These are phyloP conservation scores for Hylyphantes graminicola DNA, from an alignment of 1,140 invertebrate genomes.

Conservation along the genomic window DNA sequence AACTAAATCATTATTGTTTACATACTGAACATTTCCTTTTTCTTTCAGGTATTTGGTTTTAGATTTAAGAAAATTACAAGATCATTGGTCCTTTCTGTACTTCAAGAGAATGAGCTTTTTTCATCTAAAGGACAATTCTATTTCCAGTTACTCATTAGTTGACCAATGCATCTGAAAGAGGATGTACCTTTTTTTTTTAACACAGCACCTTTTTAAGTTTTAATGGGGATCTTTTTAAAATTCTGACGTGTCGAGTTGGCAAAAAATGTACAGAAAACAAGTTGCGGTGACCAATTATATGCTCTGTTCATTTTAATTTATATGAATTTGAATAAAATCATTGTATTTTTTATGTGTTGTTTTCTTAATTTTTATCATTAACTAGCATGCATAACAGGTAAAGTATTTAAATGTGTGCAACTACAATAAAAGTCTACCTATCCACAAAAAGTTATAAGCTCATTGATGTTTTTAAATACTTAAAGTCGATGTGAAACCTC, in stretches of 20 bases:
- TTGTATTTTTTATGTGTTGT: conserved; percentile 2
- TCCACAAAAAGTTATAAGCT: not conserved
- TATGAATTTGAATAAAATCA: conserved; percentile 1
- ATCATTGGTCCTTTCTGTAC: conserved; percentile 23
- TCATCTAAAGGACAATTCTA: conserved; percentile 5
- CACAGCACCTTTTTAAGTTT: not conserved
- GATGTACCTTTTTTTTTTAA: not conserved
- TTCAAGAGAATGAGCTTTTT: not conserved
- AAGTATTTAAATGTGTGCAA: not conserved
- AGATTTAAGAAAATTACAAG: conserved; percentile 68
- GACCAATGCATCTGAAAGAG: not conserved
- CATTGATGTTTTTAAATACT: not conserved
- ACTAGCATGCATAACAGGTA: not conserved
- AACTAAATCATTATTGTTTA: conserved; percentile 5
- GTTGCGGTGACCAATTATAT: conserved; percentile 5
- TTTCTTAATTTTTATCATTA: not conserved
- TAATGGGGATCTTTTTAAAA: not conserved
- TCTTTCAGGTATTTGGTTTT: conserved; percentile 70
- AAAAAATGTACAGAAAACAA: conserved; percentile 19
- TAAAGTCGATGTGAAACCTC: not conserved
- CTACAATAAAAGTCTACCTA: not conserved
- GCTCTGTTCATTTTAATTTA: conserved; percentile 30
- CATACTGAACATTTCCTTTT: conserved; percentile 15
- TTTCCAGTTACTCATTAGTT: not conserved
- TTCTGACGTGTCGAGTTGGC: not conserved